These are phyloP conservation scores for Aurelia sp. DNA, from an alignment of 30 jellyfish, hydroid and myxozoan genomes.

Conservation along the genomic window DNA sequence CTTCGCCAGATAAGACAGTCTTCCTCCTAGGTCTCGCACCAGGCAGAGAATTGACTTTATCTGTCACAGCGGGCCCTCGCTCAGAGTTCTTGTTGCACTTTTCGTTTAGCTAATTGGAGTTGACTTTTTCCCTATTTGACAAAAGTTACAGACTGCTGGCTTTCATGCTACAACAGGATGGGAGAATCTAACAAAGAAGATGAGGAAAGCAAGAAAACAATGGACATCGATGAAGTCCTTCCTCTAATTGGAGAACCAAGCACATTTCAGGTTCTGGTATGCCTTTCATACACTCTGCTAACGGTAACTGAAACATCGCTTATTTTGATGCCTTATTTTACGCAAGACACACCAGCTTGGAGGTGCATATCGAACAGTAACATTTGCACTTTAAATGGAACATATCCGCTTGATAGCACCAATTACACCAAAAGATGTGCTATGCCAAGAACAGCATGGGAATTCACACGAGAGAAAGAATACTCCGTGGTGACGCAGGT, in stretches of 20 bases:
- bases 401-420: not conserved
- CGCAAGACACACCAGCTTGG: constrained; percentile 79
- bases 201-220: not conserved
- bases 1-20: no score
- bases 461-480: constrained; percentile 41
- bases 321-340: constrained; percentile 54
- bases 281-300: not conserved
- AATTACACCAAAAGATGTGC: constrained; percentile 57
- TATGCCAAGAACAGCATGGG: constrained; percentile 85
- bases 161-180: no score
- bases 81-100: no score
- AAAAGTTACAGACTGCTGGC: no score
- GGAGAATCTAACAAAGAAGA: not conserved
- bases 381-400: constrained; percentile 24
- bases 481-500: constrained; percentile 94
- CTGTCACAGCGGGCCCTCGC: no score
- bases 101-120: no score
- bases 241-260: constrained; percentile 53
- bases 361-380: constrained; percentile 59
- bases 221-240: constrained; percentile 20
- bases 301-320: constrained; percentile 20
- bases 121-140: no score
- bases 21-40: no score
- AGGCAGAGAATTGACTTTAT: no score
- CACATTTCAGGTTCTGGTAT: constrained; percentile 20